phyloP scores from a whole-genome alignment of 2,888 invertebrate species.

The Zhuqinia jingwanae region DNA sequence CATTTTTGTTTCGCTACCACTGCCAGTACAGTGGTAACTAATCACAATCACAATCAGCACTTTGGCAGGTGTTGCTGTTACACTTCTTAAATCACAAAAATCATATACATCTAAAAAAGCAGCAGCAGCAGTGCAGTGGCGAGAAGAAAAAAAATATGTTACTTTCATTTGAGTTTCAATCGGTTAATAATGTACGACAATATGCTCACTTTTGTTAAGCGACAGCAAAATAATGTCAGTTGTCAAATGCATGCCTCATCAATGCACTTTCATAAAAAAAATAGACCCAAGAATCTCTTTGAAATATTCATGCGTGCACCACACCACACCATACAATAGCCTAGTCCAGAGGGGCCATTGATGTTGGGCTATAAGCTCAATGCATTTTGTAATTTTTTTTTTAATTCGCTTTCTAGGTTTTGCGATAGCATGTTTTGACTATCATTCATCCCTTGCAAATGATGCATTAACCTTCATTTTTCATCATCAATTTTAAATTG shows the following conservation, averaged over 20 bases:
- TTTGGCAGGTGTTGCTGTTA: not conserved
- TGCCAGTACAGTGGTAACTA: not conserved
- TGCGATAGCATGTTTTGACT: not conserved
- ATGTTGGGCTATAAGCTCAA: not conserved
- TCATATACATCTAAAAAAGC: too few species aligned
- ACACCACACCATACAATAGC: not conserved
- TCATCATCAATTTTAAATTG: not conserved
- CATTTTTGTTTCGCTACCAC: not conserved
- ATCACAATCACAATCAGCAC: not conserved
- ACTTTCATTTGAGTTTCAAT: too few species aligned
- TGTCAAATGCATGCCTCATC: not conserved
- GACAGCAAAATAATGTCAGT: not conserved
- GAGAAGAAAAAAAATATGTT: too few species aligned
- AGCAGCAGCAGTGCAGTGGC: too few species aligned
- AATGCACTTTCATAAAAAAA: not conserved
- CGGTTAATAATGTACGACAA: too few species aligned
- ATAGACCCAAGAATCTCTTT: not conserved
- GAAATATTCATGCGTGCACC: not conserved
- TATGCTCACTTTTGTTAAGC: too few species aligned
- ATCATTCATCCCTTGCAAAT: not conserved
- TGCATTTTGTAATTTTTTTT: not conserved
- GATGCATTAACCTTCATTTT: not conserved
- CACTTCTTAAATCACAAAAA: too few species aligned
- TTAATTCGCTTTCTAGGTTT: slow-evolving; percentile 6
- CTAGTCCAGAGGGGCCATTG: too few species aligned